Base-by-base conservation (phyloP, 2,888 invertebrate species). In the Oscheius myriophilus region DNA sequence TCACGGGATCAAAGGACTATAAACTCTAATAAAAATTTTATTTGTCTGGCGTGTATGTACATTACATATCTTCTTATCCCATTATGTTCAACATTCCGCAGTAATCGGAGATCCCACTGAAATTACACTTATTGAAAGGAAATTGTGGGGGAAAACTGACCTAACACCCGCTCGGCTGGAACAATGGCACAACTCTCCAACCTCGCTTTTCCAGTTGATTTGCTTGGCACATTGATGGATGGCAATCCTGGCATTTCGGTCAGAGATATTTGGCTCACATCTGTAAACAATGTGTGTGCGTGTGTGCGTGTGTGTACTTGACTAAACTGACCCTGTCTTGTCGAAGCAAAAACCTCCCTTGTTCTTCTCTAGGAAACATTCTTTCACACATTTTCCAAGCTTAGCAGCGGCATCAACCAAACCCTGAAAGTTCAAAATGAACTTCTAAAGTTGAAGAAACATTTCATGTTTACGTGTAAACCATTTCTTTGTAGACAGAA, bases 281-380 rank as follows among this genome's bases (percentile, higher is more conserved):
- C 82, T 82, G 66, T 26, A 76, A 65, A 33, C n/a, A n/a, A n/a
- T n/a, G n/a, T n/a, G n/a, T n/a, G n/a, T n/a, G n/a, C n/a, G n/a
- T n/a, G n/a, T n/a, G n/a, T n/a, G n/a, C n/a, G n/a, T n/a, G n/a
- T n/a, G n/a, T n/a, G n/a, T n/a, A n/a, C n/a, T n/a, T n/a, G n/a
- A n/a, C n/a, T 39, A 26, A n/a, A 53, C 70, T 68, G 25, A 82
- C 80, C 75, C 75, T 39, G 73, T 73, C 51, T 72, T 67, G 61
- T 81, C 81, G 61, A 84, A 84, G 53, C 84, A 84, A 51, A 79
- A 82, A 14, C 82, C 82, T 16, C 71, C 70, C 0, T 72, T 58
- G 57, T 84, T 83, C 58, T 83, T 82, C 53, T 81, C 69, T 21
- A 82, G 66, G 69, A 84, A 82, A 62, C 84, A 84, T 21, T 80